Evolutionary conservation across 2,797 vertebrate species (phyloP), one percentile per base, ranked within the genome.

Genomic region (Eulemur coronatus): DNA sequence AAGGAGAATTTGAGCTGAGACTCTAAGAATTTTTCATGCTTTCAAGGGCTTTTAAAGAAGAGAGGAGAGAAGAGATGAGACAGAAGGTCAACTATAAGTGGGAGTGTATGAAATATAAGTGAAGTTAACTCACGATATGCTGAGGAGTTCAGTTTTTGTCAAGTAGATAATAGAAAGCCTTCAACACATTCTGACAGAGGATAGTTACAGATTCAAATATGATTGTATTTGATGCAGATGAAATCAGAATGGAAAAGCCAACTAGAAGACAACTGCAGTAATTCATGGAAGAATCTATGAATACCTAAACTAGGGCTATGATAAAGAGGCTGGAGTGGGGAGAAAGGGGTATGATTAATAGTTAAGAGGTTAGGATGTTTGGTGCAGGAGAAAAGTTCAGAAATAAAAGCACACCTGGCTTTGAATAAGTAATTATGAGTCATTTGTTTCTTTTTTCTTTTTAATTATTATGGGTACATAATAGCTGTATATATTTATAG

Each of bases 221-320:
- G 22, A 43, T 72, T 81, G 6, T 67, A 52, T 6, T 63, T 55
- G 41, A n/a, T 41, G 17, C 4, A 1, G 78, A 9, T 87, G 13
- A 84, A 92, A 90, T 84, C 52, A 52, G 11, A 94, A 87, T 1
- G 41, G n/a, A 35, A 55, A 86, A 89, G 11, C 1, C 72, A 85
- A 26, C 17, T 15, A 76, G 30, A 75, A 48, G 12, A 1, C 7
- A 59, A 65, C 5, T 38, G 6, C 2, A 73, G 28, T 59, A 84
- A 78, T 80, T 73, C 59, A 46, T 43, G 38, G 46, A 85, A 75
- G 59, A 76, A 89, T 92, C 75, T 61, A 63, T 69, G 17, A 75
- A 61, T 48, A 48, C 55, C 38, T 89, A 48, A 92, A 70, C 15
- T 80, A n/a, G 43, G 67, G 1, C 17, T 69, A 12, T 46, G 41